Evolutionary conservation across 2,113 vertebrate genomes (phyloP).

Genomic region (Cryptomyrus ogoouensis): DNA sequence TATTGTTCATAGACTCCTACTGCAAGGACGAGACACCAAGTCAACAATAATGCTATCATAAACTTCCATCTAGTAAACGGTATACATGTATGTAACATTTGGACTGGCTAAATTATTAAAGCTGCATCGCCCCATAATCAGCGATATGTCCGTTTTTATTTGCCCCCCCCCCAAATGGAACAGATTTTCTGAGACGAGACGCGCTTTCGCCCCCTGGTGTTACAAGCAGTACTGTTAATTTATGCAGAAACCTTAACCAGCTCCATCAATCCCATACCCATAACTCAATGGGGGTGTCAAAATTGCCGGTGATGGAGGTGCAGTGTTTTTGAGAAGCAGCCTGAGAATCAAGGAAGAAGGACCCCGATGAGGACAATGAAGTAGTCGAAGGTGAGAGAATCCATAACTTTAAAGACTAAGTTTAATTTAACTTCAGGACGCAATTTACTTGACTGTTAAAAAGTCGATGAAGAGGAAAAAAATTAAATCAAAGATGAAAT

Average conservation of each 20-base stretch:
- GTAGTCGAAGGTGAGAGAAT: background rate
- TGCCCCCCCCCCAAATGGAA: background rate
- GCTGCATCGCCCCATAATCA: background rate
- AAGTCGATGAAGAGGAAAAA: background rate
- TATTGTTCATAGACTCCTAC: background rate
- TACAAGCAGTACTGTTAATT: conserved; percentile 14
- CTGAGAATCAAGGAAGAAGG: background rate
- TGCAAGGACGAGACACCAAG: background rate
- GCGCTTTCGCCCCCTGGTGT: conserved; percentile 54
- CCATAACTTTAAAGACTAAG: background rate
- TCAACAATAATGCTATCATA: background rate
- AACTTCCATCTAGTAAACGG: background rate
- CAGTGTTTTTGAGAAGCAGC: background rate
- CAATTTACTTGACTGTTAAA: background rate
- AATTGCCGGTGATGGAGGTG: background rate
- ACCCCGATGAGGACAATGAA: background rate
- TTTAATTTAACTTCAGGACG: background rate
- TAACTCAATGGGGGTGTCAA: background rate
- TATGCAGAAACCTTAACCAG: background rate
- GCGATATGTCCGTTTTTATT: background rate
- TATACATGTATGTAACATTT: background rate
- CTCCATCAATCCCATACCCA: background rate
- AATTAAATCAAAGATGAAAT: background rate
- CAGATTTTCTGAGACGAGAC: background rate
- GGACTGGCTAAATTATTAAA: background rate